Base-by-base conservation (phyloP, 30 jellyfish, hydroid and myxozoan genomes). In the Sanderia malayensis region DNA sequence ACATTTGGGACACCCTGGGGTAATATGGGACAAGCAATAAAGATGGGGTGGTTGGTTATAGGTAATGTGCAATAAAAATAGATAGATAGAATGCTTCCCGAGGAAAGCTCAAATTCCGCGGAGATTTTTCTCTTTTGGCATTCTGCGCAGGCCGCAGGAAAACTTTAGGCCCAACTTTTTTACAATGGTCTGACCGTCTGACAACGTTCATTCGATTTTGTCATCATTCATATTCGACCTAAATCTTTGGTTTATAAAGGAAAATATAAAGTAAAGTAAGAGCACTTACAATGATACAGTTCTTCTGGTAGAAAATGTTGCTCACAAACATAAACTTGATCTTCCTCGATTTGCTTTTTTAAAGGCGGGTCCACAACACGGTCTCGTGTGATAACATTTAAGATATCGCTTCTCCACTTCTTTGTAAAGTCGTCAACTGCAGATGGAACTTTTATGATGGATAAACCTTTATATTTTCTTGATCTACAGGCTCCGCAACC, bases 401-500 rank as follows among this genome's bases (percentile, higher is more conserved):
- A 24, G 2, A 85, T 31, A 26, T 76, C 69, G 32, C 63, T 60
- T 70, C 96, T 78, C 94, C 96, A 86, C 25, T 52, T 45, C 70
- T 58, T 71, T 57, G 53, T 41, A 57, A 33, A 32, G 30, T 73
- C 89, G 55, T 73, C 82, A 29, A 67, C 94, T 21, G 88, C 88
- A 46, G 86, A 41, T 19, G 96, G 96, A 7, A 86, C 46, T 27
- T 79, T 57, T 80, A 86, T 49, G 57, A 78, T 78, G 20, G 85
- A 62, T 30, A 72, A 31, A 6, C 87, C 79, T 53, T 62, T 61
- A 70, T 62, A 57, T 27, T 74, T 67, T 24, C 37, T 8, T 34
- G 70, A 61, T 86, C 96, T 78, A 31, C 80, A 71, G 59, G 59
- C 75, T 46, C 90, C 70, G 63, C 96, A 86, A 17, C 61, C 61